phyloP scores from a whole-genome alignment of 2,113 vertebrate genomes.

The Vimba vimba region DNA sequence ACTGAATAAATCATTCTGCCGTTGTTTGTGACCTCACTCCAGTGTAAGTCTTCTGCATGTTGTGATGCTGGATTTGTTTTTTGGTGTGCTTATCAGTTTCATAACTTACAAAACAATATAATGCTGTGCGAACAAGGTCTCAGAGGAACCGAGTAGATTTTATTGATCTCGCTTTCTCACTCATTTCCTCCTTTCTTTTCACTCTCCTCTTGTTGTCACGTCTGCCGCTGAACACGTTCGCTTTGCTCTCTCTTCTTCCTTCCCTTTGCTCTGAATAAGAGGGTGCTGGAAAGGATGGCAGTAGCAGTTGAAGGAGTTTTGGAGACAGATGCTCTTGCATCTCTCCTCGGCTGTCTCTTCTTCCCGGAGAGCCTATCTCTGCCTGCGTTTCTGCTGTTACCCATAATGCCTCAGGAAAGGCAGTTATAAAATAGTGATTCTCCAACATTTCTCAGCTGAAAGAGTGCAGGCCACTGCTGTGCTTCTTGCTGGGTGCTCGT shows the following conservation, averaged over 20 bases:
- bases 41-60: not conserved
- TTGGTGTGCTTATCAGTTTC: not conserved
- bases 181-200: not conserved
- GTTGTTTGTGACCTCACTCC: slow-evolving; percentile 18
- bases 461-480: slow-evolving; percentile 17
- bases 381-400: slow-evolving; percentile 17
- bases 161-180: slow-evolving; percentile 30
- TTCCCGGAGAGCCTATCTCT: slow-evolving; percentile 1
- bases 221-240: not conserved
- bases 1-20: not conserved
- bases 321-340: slow-evolving; percentile 30
- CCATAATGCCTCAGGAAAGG: slow-evolving; percentile 35
- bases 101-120: slow-evolving; percentile 34
- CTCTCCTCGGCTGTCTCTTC: slow-evolving; percentile 1
- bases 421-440: slow-evolving; percentile 8
- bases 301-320: slow-evolving; percentile 31
- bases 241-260: slow-evolving; percentile 6
- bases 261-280: slow-evolving; percentile 3
- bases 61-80: not conserved
- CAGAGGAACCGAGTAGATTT: not conserved
- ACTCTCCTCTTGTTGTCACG: not conserved
- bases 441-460: slow-evolving; percentile 33
- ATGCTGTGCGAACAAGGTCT: not conserved
- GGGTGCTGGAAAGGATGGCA: slow-evolving; percentile 5
- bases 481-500: not conserved